These are phyloP conservation scores for Asarcornis scutulata DNA, from an alignment of 2,113 vertebrate genomes.

Conservation along the genomic window DNA sequence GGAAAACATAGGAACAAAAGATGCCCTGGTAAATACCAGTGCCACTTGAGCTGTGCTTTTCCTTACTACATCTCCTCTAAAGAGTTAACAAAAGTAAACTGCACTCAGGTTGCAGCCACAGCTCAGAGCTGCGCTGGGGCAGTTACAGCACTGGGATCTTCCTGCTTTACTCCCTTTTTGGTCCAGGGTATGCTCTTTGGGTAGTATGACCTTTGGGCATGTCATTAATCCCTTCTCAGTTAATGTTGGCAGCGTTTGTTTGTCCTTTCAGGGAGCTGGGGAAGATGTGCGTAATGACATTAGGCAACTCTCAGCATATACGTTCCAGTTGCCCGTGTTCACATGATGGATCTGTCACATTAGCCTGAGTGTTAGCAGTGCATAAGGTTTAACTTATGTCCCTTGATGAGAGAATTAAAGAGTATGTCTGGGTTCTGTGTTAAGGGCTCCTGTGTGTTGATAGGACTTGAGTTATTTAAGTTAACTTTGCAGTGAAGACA, in stretches of 20 bases:
- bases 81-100: background rate
- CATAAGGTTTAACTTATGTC: background rate
- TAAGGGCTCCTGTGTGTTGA: slow-evolving; percentile 40
- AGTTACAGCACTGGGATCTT: rapidly evolving
- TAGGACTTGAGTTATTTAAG: slow-evolving; percentile 58
- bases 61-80: background rate
- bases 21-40: background rate
- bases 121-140: background rate
- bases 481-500: slow-evolving; percentile 43
- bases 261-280: background rate
- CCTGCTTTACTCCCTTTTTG: background rate
- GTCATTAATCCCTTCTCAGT: background rate
- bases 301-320: rapidly evolving
- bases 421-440: slow-evolving; percentile 12
- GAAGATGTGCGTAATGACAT: background rate
- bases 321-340: background rate
- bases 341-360: background rate
- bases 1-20: background rate
- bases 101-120: background rate
- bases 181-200: background rate
- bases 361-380: background rate
- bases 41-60: background rate
- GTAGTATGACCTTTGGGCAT: background rate
- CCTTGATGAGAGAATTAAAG: slow-evolving; percentile 39
- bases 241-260: background rate